Percentiles rank a stretch among this genome's conserved stretches.
Evolutionary conservation across 2,797 vertebrate species (phyloP).

Genomic region (Silurus aristotelis): DNA sequence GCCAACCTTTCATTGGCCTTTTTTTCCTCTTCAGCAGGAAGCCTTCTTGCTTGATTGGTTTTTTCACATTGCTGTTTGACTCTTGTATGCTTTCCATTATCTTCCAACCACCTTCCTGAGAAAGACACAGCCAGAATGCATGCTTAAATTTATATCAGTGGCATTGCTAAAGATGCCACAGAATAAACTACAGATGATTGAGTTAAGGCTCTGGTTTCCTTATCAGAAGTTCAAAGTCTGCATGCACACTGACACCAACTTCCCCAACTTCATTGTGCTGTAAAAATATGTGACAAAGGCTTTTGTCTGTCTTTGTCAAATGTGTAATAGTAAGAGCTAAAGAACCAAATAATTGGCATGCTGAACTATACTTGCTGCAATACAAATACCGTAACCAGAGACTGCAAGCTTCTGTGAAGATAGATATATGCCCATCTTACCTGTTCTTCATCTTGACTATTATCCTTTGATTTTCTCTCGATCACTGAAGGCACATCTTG

Average conservation of each 20-base stretch:
- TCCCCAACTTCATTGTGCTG: no score
- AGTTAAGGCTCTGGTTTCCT: background rate
- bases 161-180: background rate
- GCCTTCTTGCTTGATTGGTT: slow-evolving; percentile 87
- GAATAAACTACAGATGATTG: background rate
- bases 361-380: background rate
- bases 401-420: background rate
- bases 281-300: no score
- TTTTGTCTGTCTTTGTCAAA: background rate
- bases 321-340: background rate
- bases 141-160: background rate
- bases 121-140: slow-evolving; percentile 13
- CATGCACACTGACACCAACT: no score
- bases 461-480: slow-evolving; percentile 19
- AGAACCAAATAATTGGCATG: background rate
- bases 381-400: background rate
- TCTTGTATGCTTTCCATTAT: slow-evolving; percentile 90
- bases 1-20: slow-evolving; percentile 99
- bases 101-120: slow-evolving; percentile 93
- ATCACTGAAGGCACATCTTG: background rate
- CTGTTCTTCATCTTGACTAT: slow-evolving; percentile 34
- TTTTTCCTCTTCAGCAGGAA: slow-evolving; percentile 95
- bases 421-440: slow-evolving; percentile 19
- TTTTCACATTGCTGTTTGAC: slow-evolving; percentile 79
- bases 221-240: no score